Base-by-base conservation (phyloP, 2,888 invertebrate species). In the Creontiades dilutus region DNA sequence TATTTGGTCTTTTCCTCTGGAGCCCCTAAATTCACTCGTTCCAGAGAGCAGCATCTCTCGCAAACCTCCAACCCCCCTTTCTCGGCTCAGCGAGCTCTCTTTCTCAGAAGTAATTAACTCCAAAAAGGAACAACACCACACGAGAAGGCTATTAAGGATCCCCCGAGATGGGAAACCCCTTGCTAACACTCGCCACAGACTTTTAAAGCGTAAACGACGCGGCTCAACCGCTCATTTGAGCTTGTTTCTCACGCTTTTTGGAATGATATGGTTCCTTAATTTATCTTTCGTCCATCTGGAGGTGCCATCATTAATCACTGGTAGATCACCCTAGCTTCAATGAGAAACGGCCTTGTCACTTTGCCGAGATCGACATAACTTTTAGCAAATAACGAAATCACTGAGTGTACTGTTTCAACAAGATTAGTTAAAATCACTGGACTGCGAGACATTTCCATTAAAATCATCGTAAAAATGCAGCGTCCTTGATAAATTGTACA, bases 31-130 rank as follows among this genome's bases (percentile, higher is more conserved):
- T 68, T 68, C 23, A 7, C 68, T 68, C 23, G 68, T 19, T 68
- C 23, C 57, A 57, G 68, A 68, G 68, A 23, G 12, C 52, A 16
- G 52, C 61, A 16, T 61, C 52, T 52, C 52, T 16, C 52, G 37
- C 37, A 37, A 4, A 7, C 37, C 37, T 37, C 37, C 37, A 2
- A 4, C 13, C 11, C 52, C 52, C 52, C 11, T 16, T 14, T 52
- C 52, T 16, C 52, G 13, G 52, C 52, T 52, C 52, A 52, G 14
- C 52, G 11, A 0, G 27, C 23, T 68, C 68, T 68, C 68, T 68
- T 68, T 68, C 68, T 68, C 23, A 68, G 27, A 68, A 68, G 68
- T 68, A 68, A 68, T 68, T 68, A 68, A 68, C 68, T 68, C 68
- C 68, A 68, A 4, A n/a, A 68, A 68, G 68, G 13, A 68, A 68